phyloP scores from a whole-genome alignment of 2,797 vertebrate species.

The Naso thynnoides region DNA sequence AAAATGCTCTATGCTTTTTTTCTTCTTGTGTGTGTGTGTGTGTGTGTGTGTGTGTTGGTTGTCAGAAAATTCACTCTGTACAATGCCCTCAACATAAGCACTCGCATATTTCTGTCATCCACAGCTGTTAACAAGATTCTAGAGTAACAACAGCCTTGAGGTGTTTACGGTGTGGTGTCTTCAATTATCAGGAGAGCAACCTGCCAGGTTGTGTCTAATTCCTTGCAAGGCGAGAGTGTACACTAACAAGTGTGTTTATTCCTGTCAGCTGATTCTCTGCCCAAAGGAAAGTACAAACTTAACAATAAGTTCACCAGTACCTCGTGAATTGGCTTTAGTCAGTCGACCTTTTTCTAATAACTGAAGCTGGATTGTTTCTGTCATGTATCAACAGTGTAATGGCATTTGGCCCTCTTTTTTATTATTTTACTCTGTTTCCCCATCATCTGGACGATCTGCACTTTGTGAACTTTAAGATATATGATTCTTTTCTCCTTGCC shows the following conservation, averaged over 20 bases:
- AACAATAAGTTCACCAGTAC: slow-evolving; percentile 60
- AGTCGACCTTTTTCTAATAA: slow-evolving; percentile 66
- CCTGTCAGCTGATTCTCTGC: slow-evolving; percentile 72
- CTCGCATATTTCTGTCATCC: slow-evolving; percentile 73
- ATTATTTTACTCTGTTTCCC: slow-evolving; percentile 11
- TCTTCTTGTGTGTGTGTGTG: slow-evolving; percentile 10
- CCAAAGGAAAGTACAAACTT: slow-evolving; percentile 61
- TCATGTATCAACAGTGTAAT: slow-evolving; percentile 26
- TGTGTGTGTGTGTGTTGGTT: slow-evolving; percentile 37
- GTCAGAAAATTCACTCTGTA: slow-evolving; percentile 54
- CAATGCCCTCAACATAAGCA: slow-evolving; percentile 63
- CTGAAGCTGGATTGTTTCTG: slow-evolving; percentile 25
- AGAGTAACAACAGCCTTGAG: slow-evolving; percentile 82
- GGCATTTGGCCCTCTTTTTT: slow-evolving; percentile 18
- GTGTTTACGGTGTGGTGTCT: slow-evolving; percentile 79
- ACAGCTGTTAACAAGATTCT: slow-evolving; percentile 79
- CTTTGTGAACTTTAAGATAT: slow-evolving; percentile 48
- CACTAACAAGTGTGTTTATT: slow-evolving; percentile 82
- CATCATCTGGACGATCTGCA: slow-evolving; percentile 19
- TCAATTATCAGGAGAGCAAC: slow-evolving; percentile 82
- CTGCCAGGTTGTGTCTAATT: slow-evolving; percentile 80
- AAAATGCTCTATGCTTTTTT: slow-evolving; percentile 52
- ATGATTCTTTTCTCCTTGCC: slow-evolving; percentile 16
- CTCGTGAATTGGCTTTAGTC: slow-evolving; percentile 65
- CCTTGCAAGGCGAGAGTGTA: slow-evolving; percentile 78